Percentiles rank a stretch among this genome's conserved stretches.
Evolutionary conservation across 2,113 vertebrate genomes (phyloP).

Genomic region (Euleptes europaea): DNA sequence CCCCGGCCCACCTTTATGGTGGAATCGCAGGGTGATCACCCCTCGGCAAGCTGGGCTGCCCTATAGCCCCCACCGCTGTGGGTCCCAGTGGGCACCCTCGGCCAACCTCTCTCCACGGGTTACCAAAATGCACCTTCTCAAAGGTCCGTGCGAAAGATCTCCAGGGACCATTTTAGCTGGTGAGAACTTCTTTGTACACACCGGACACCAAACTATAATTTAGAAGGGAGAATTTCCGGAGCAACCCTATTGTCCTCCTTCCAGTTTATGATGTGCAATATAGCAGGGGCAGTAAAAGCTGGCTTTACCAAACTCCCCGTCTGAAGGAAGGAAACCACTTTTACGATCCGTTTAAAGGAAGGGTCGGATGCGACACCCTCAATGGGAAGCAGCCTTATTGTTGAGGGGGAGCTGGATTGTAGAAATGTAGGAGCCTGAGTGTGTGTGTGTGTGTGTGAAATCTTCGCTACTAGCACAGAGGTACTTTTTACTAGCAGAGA

Average conservation of each 20-base stretch:
- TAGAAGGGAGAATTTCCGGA: conserved; percentile 82
- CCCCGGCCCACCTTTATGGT: background rate
- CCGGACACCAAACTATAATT: conserved; percentile 77
- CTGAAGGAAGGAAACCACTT: conserved; percentile 71
- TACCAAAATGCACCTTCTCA: conserved; percentile 45
- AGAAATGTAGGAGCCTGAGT: conserved; percentile 32
- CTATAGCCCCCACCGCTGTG: background rate
- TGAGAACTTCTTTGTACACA: conserved; percentile 79
- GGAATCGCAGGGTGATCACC: no score
- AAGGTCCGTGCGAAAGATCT: conserved; percentile 61
- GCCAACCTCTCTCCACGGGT: conserved; percentile 33
- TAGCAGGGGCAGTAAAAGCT: conserved; percentile 80
- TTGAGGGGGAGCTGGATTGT: conserved; percentile 36
- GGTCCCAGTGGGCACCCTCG: conserved; percentile 11
- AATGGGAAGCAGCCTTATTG: conserved; percentile 54
- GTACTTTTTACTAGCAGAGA: conserved; percentile 24
- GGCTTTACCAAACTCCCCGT: conserved; percentile 67
- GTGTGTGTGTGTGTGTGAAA: no score
- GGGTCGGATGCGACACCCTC: conserved; percentile 59
- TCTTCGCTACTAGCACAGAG: conserved; percentile 11
- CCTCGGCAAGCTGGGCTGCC: background rate
- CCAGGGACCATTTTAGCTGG: conserved; percentile 66
- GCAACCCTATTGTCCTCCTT: conserved; percentile 81
- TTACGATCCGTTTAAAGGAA: conserved; percentile 77
- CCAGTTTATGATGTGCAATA: conserved; percentile 85